Evolutionary conservation across 2,888 invertebrate genomes (phyloP).

Genomic region (Eilema griseolum): DNA sequence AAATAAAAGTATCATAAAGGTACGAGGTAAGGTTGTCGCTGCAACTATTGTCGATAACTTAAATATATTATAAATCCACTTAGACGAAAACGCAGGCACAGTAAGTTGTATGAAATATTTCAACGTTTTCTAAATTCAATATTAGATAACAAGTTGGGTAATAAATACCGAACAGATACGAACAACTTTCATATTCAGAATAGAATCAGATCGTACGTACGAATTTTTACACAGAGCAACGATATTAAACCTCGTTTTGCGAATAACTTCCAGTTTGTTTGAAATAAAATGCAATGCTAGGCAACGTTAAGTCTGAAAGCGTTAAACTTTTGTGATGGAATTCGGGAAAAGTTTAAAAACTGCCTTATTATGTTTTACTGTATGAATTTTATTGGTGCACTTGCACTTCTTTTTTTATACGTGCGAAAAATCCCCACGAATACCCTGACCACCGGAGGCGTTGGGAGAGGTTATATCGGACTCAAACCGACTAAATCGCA

Average conservation of each 20-base stretch:
- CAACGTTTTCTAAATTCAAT: background rate
- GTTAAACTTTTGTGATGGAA: background rate
- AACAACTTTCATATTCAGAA: background rate
- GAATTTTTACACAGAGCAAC: background rate
- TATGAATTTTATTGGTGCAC: too few relatives aligned
- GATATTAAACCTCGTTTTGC: constrained; percentile 1
- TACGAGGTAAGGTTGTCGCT: too few relatives aligned
- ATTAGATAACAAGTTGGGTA: background rate
- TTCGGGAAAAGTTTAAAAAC: background rate
- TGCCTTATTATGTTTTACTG: too few relatives aligned
- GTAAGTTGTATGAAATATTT: background rate
- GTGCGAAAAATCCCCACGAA: too few relatives aligned
- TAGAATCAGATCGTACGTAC: background rate
- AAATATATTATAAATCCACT: too few relatives aligned
- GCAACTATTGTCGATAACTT: too few relatives aligned
- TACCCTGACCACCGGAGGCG: too few relatives aligned
- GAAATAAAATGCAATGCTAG: background rate
- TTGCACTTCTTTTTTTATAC: too few relatives aligned
- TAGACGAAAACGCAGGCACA: too few relatives aligned
- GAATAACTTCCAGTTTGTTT: background rate
- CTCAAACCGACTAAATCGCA: too few relatives aligned
- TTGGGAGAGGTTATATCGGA: too few relatives aligned
- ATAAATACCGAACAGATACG: background rate
- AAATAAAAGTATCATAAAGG: too few relatives aligned
- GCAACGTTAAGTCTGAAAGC: background rate